Evolutionary conservation across 2,797 vertebrate species (phyloP).

Genomic region (Geotria australis): DNA sequence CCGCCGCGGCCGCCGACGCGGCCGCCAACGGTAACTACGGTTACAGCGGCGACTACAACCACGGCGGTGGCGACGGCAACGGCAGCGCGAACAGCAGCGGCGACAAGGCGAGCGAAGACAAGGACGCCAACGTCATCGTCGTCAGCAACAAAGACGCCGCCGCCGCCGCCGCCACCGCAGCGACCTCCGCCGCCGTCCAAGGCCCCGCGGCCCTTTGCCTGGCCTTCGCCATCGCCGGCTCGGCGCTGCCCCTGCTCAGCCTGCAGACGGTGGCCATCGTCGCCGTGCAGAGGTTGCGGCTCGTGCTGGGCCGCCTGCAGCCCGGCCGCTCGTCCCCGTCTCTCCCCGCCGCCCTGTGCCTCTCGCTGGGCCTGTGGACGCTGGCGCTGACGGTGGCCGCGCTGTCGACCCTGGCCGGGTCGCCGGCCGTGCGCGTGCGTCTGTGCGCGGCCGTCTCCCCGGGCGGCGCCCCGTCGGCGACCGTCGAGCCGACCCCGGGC

Average conservation of each 20-base stretch:
- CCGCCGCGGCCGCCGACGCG: constrained; percentile 20
- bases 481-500: neutral
- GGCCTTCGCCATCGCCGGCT: constrained; percentile 64
- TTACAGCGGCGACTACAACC: too few relatives aligned
- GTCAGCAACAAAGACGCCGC: constrained; percentile 11
- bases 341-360: constrained; percentile 43
- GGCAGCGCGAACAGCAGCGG: too few relatives aligned
- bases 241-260: constrained; percentile 82
- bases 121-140: too few relatives aligned
- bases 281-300: constrained; percentile 55
- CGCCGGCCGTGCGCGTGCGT: constrained; percentile 17
- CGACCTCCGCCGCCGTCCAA: constrained; percentile 14
- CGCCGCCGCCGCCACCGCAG: constrained; percentile 2
- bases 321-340: constrained; percentile 33
- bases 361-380: constrained; percentile 59
- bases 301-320: constrained; percentile 65
- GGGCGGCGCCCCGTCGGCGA: neutral
- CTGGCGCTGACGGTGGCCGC: constrained; percentile 67
- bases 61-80: too few relatives aligned
- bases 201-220: constrained; percentile 66
- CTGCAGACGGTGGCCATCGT: constrained; percentile 78
- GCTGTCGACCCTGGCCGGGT: constrained; percentile 37
- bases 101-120: too few relatives aligned
- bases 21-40: too few relatives aligned
- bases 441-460: constrained; percentile 41